phyloP scores from a whole-genome alignment of 2,797 vertebrate species.

The Alfaro cultratus region DNA sequence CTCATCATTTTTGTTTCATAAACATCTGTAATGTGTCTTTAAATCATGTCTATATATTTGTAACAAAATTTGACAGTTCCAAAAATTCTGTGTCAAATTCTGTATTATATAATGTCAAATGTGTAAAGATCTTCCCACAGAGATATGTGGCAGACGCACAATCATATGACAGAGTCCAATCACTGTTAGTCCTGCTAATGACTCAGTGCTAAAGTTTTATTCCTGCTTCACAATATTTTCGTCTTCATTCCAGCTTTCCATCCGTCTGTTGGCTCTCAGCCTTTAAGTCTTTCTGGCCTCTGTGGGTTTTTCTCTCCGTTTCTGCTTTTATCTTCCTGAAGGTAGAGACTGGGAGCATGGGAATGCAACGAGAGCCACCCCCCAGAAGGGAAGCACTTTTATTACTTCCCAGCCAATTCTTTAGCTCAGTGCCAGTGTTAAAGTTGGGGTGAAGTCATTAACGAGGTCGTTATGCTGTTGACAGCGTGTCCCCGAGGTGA shows the following conservation, averaged over 20 bases:
- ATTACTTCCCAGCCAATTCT: constrained; percentile 48
- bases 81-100: not conserved
- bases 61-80: not conserved
- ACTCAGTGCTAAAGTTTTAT: not conserved
- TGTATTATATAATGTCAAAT: not conserved
- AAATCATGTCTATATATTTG: not conserved
- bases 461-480: constrained; percentile 49
- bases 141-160: not conserved
- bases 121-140: not conserved
- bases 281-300: constrained; percentile 52
- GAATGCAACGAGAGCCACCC: constrained; percentile 17
- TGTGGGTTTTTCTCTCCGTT: constrained; percentile 51
- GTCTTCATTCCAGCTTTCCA: constrained; percentile 13
- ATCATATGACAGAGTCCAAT: not conserved
- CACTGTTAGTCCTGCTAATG: not conserved
- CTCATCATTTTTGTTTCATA: not conserved
- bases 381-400: constrained; percentile 47
- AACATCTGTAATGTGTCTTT: not conserved
- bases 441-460: constrained; percentile 49
- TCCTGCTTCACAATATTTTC: not conserved
- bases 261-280: constrained; percentile 27
- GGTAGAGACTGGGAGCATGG: constrained; percentile 9
- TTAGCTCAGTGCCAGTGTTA: constrained; percentile 25
- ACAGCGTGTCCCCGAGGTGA: constrained; percentile 36
- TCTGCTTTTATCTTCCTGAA: constrained; percentile 65